phyloP scores from a whole-genome alignment of 2,113 vertebrate species.

The Eidolon helvum region DNA sequence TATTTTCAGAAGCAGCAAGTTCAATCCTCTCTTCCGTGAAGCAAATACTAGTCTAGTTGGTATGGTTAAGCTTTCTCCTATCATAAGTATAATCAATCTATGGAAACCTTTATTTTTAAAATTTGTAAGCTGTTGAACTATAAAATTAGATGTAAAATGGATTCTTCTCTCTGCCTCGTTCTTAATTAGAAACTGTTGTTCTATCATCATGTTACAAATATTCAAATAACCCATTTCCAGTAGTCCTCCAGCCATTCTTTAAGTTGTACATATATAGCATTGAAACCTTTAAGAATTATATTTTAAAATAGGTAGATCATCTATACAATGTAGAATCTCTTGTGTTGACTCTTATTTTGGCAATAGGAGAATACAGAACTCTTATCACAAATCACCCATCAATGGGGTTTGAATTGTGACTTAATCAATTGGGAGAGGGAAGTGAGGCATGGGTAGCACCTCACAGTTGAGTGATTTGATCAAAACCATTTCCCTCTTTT shows the following conservation, averaged over 20 bases:
- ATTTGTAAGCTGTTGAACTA: neutral
- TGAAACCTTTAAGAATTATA: neutral
- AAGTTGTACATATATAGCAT: neutral
- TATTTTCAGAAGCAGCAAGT: slow-evolving; percentile 70
- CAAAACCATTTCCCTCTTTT: neutral
- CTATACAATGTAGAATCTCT: neutral
- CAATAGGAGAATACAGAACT: neutral
- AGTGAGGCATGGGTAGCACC: neutral
- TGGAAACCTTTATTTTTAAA: neutral
- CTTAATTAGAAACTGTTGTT: neutral
- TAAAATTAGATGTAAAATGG: neutral
- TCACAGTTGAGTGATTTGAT: neutral
- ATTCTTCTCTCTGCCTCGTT: neutral
- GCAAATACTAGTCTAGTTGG: neutral
- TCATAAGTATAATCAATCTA: neutral
- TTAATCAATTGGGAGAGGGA: neutral
- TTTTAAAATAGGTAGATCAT: neutral
- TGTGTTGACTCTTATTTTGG: neutral
- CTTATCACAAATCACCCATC: neutral
- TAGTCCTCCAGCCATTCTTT: neutral
- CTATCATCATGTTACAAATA: neutral
- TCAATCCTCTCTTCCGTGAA: neutral
- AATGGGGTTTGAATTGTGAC: neutral
- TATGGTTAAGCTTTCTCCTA: neutral
- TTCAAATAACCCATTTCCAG: neutral